Percentiles rank a stretch among this genome's conserved stretches.
Conservation (phyloP, 2,113 vertebrate species). For the Colistium nudipinnis region DNA sequence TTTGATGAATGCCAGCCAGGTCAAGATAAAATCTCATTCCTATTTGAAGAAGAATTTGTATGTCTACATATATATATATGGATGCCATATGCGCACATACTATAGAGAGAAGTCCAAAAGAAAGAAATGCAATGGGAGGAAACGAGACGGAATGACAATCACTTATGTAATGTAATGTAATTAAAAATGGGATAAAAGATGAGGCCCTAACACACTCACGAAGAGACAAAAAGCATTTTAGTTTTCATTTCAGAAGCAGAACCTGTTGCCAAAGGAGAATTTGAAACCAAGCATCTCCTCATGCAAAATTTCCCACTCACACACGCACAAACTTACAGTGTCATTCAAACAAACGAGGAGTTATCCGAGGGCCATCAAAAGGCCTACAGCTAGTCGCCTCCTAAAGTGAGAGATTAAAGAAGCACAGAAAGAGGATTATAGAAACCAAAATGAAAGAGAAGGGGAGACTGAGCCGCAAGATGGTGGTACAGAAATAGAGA, state of each 20-base stretch:
- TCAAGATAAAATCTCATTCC: too few relatives aligned
- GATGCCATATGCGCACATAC: too few relatives aligned
- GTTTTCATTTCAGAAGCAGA: conserved; percentile 8
- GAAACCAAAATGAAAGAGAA: conserved; percentile 23
- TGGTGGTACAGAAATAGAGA: conserved; percentile 30
- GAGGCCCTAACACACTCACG: conserved; percentile 4
- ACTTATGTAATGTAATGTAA: too few relatives aligned
- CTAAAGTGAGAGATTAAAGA: conserved; percentile 54
- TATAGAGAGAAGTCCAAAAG: neutral
- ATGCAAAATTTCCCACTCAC: neutral
- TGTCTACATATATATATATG: too few relatives aligned
- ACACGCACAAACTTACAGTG: neutral
- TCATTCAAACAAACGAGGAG: conserved; percentile 9
- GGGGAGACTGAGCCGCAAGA: conserved; percentile 6
- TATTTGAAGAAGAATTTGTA: too few relatives aligned
- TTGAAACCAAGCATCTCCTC: too few relatives aligned
- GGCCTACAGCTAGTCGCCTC: conserved; percentile 48
- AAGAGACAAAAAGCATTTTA: neutral
- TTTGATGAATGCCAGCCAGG: neutral
- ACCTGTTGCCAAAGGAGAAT: neutral
- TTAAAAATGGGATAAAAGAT: neutral
- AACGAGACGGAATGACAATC: neutral
- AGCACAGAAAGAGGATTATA: conserved; percentile 59
- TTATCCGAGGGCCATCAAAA: conserved; percentile 58
- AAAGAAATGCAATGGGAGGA: neutral